phyloP scores from a whole-genome alignment of 2,797 vertebrate species.

The Remorina albescens region DNA sequence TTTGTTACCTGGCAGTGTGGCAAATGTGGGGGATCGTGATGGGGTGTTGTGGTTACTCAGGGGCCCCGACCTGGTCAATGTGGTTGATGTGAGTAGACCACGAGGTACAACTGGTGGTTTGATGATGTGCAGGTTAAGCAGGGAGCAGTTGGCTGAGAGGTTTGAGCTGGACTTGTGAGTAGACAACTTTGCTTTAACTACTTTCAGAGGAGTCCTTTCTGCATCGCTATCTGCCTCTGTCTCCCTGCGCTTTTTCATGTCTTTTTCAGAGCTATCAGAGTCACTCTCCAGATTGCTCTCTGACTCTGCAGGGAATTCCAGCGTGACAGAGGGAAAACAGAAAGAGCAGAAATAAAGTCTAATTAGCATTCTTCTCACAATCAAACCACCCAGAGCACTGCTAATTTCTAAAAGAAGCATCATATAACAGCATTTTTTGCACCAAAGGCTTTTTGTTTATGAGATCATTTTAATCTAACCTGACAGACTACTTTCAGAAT shows the following conservation, averaged over 20 bases:
- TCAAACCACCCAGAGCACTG: slow-evolving; percentile 16
- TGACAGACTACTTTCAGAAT: slow-evolving; percentile 94
- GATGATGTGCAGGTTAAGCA: slow-evolving; percentile 88
- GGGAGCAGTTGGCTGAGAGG: slow-evolving; percentile 79
- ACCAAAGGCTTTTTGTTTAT: background rate
- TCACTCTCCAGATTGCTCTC: slow-evolving; percentile 94
- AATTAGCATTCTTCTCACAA: slow-evolving; percentile 48
- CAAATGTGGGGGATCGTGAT: slow-evolving; percentile 81
- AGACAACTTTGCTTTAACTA: slow-evolving; percentile 80
- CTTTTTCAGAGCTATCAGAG: slow-evolving; percentile 91
- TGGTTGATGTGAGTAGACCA: slow-evolving; percentile 63
- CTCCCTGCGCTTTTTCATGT: slow-evolving; percentile 88
- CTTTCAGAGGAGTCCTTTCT: slow-evolving; percentile 85
- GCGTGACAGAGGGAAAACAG: slow-evolving; percentile 10
- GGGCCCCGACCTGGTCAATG: slow-evolving; percentile 81
- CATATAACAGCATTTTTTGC: slow-evolving; percentile 13
- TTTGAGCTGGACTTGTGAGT: slow-evolving; percentile 81
- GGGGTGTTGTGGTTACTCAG: slow-evolving; percentile 82
- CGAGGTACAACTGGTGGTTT: slow-evolving; percentile 81
- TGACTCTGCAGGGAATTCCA: slow-evolving; percentile 84
- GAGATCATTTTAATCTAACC: slow-evolving; percentile 79
- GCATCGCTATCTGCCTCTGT: slow-evolving; percentile 89
- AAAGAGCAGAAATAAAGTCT: slow-evolving; percentile 26
- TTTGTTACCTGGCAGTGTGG: slow-evolving; percentile 86
- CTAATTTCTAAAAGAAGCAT: slow-evolving; percentile 17